phyloP scores from a whole-genome alignment of 2,113 vertebrate species.

The Mustela lutreola region DNA sequence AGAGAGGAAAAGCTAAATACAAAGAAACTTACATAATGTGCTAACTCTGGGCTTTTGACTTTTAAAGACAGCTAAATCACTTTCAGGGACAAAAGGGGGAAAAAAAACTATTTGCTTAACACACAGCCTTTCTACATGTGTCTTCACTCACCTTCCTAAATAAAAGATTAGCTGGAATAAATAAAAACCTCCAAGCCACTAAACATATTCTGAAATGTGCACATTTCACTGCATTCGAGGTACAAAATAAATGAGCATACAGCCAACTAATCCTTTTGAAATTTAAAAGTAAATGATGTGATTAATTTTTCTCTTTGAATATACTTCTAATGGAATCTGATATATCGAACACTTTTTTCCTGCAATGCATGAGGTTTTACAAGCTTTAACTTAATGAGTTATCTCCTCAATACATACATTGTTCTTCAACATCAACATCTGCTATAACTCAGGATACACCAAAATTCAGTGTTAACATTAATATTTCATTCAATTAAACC shows the following conservation, averaged over 20 bases:
- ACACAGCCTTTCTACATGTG: neutral
- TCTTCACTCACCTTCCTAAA: neutral
- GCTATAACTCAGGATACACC: neutral
- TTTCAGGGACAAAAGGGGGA: neutral
- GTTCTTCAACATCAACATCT: slow-evolving; percentile 43
- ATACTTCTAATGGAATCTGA: slow-evolving; percentile 64
- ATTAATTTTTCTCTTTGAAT: slow-evolving; percentile 80
- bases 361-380: neutral
- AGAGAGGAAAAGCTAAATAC: slow-evolving; percentile 43
- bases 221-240: slow-evolving; percentile 26
- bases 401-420: slow-evolving; percentile 8
- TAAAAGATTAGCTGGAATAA: slow-evolving; percentile 14
- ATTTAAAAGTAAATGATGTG: slow-evolving; percentile 65
- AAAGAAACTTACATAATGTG: slow-evolving; percentile 22
- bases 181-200: slow-evolving; percentile 9
- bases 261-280: slow-evolving; percentile 76
- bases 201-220: neutral
- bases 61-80: neutral
- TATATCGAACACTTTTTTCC: slow-evolving; percentile 61
- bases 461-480: slow-evolving; percentile 40
- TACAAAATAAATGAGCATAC: neutral
- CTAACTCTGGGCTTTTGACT: slow-evolving; percentile 14
- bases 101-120: slow-evolving; percentile 45
- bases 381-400: neutral
- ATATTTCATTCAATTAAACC: slow-evolving; percentile 52